phyloP scores from a whole-genome alignment of 92 coral and sea anemone genomes.

The Epizoanthus ramosus region DNA sequence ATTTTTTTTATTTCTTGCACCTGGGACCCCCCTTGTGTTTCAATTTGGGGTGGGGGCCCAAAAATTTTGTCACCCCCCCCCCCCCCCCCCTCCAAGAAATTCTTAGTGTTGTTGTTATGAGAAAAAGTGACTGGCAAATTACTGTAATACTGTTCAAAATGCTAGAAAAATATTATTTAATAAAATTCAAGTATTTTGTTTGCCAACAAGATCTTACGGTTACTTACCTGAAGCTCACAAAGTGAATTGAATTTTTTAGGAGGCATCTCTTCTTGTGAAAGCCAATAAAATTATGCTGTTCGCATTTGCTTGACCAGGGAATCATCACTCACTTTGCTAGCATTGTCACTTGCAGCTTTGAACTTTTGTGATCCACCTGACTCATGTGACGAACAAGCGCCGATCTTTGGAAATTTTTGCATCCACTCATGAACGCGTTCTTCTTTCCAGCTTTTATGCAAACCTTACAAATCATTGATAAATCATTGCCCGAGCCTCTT shows the following conservation, averaged over 20 bases:
- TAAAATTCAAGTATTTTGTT: constrained; percentile 33
- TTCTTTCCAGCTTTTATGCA: constrained; percentile 48
- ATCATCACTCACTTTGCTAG: constrained; percentile 25
- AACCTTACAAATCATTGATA: constrained; percentile 46
- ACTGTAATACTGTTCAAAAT: constrained; percentile 41
- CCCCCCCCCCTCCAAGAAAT: too few relatives aligned
- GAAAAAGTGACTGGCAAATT: too few relatives aligned
- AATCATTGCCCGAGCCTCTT: constrained; percentile 37
- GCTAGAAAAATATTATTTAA: constrained; percentile 31
- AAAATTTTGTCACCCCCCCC: background rate
- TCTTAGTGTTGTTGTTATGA: constrained; percentile 24
- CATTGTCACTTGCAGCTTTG: constrained; percentile 26
- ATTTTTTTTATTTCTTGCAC: too few relatives aligned
- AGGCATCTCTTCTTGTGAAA: constrained; percentile 24
- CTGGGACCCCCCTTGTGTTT: too few relatives aligned
- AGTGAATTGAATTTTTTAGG: constrained; percentile 18
- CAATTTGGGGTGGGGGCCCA: too few relatives aligned
- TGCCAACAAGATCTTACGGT: constrained; percentile 38
- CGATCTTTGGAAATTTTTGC: constrained; percentile 31
- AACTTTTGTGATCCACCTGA: constrained; percentile 43
- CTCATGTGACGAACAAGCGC: constrained; percentile 12
- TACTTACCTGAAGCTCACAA: constrained; percentile 13
- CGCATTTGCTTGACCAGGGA: constrained; percentile 26
- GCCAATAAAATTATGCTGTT: constrained; percentile 37
- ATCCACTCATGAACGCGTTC: constrained; percentile 32